A percentile compares a stretch with the other conserved stretches of the same genome.
phyloP scores from a whole-genome alignment of 2,888 invertebrate species.

The Dione juno region DNA sequence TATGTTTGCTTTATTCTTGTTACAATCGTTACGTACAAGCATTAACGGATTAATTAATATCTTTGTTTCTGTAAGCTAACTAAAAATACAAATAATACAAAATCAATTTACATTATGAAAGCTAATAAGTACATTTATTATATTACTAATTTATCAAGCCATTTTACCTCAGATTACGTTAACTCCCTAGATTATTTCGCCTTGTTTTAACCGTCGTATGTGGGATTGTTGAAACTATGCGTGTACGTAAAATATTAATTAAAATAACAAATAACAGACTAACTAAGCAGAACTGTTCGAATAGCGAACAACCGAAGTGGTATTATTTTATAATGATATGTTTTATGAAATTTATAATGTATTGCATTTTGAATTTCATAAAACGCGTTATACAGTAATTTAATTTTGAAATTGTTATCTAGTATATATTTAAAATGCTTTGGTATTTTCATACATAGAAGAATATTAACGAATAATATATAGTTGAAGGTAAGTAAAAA shows the following conservation, averaged over 20 bases:
- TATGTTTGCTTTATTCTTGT: no score
- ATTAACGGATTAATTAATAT: no score
- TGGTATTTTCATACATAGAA: not conserved
- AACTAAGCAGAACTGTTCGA: slow-evolving; percentile 10
- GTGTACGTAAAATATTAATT: slow-evolving; percentile 26
- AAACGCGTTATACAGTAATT: not conserved
- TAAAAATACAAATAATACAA: not conserved
- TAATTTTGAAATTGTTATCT: not conserved
- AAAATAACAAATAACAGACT: slow-evolving; percentile 21
- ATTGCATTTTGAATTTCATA: not conserved
- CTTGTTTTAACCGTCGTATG: slow-evolving; percentile 26
- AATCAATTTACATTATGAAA: not conserved
- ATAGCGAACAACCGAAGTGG: not conserved
- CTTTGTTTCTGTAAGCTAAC: no score
- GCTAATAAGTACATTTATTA: slow-evolving; percentile 4
- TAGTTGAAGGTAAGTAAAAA: no score
- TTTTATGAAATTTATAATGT: no score
- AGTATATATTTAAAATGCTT: not conserved
- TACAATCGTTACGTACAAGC: no score
- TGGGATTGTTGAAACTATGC: slow-evolving; percentile 17
- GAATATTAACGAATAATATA: not conserved
- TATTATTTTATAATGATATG: slow-evolving; percentile 2
- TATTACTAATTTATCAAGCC: slow-evolving; percentile 4
- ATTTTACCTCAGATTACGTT: slow-evolving; percentile 16
- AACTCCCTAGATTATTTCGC: slow-evolving; percentile 19